A percentile compares a stretch with the other conserved stretches of the same genome.
Conservation (phyloP, 2,888 invertebrate species). For the Lomographa bimaculata region DNA sequence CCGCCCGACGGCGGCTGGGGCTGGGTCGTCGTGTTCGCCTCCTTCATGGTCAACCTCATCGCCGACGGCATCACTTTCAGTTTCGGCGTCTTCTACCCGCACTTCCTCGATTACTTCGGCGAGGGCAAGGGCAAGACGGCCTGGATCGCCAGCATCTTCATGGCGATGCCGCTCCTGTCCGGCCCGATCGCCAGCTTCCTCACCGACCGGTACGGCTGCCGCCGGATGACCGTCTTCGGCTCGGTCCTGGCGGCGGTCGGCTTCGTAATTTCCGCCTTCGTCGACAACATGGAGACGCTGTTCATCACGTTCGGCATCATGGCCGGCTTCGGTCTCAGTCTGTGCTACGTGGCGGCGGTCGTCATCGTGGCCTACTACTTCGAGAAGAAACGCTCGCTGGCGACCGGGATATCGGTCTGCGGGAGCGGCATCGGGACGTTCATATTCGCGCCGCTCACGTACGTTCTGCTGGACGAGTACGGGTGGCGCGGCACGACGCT, state of each 20-base stretch:
- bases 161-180: slow-evolving; percentile 94
- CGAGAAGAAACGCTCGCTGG: slow-evolving; percentile 91
- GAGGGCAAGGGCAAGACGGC: slow-evolving; percentile 94
- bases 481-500: slow-evolving; percentile 93
- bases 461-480: slow-evolving; percentile 88
- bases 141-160: slow-evolving; percentile 95
- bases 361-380: slow-evolving; percentile 96
- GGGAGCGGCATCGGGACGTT: slow-evolving; percentile 95
- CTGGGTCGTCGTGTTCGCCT: slow-evolving; percentile 95
- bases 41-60: slow-evolving; percentile 94
- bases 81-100: slow-evolving; percentile 94
- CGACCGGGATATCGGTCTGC: slow-evolving; percentile 93
- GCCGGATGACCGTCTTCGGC: slow-evolving; percentile 90
- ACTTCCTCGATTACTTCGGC: slow-evolving; percentile 93
- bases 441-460: slow-evolving; percentile 91
- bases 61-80: slow-evolving; percentile 97
- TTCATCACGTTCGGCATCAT: slow-evolving; percentile 93
- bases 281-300: slow-evolving; percentile 89
- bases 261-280: slow-evolving; percentile 90
- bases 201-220: slow-evolving; percentile 92
- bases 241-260: slow-evolving; percentile 89
- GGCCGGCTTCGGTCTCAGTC: slow-evolving; percentile 92
- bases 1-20: slow-evolving; percentile 96
- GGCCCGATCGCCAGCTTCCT: slow-evolving; percentile 93
- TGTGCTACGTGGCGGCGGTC: slow-evolving; percentile 95